Conservation (phyloP, 1,140 invertebrate genomes). For the Psix sp. region DNA sequence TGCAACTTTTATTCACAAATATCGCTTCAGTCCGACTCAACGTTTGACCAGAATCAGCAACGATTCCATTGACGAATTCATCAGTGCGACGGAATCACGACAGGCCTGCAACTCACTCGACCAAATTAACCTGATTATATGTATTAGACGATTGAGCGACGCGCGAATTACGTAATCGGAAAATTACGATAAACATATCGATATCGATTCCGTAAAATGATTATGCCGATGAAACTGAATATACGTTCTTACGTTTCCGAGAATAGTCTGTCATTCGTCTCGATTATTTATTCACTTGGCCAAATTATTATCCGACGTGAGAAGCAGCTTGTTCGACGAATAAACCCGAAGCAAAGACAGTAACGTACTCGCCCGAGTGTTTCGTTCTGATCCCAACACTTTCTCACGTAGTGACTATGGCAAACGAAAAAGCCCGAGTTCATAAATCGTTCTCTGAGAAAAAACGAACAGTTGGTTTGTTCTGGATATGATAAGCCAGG, state of each 20-base stretch:
- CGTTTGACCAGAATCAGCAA: constrained; percentile 19
- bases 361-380: no score
- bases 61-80: constrained; percentile 9
- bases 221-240: constrained; percentile 11
- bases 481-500: constrained; percentile 18
- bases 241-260: constrained; percentile 19
- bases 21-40: constrained; percentile 15
- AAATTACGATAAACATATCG: constrained; percentile 25
- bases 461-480: constrained; percentile 18
- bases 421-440: constrained; percentile 2
- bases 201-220: constrained; percentile 16
- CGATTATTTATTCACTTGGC: no score
- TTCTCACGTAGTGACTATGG: not conserved
- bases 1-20: no score
- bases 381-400: no score
- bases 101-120: constrained; percentile 6
- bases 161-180: constrained; percentile 20
- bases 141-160: constrained; percentile 10
- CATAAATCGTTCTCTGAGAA: constrained; percentile 20
- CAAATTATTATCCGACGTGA: constrained; percentile 12
- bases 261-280: constrained; percentile 16
- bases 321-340: not conserved
- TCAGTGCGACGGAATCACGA: constrained; percentile 27
- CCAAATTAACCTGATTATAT: constrained; percentile 14
- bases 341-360: no score